Evolutionary conservation across 1,140 invertebrate species (phyloP).

Genomic region (Orius insidiosus): DNA sequence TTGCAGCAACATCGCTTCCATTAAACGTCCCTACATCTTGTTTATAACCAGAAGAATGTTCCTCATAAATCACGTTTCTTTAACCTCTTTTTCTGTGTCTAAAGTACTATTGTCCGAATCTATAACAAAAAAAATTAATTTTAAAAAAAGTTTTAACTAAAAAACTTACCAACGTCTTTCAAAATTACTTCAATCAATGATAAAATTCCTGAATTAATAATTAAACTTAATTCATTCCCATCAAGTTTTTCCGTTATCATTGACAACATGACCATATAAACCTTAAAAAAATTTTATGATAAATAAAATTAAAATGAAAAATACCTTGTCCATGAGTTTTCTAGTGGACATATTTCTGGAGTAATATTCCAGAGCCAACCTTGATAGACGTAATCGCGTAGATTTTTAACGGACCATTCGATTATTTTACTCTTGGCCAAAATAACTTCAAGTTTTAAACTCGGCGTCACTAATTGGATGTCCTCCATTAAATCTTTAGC

Average conservation of each 20-base stretch:
- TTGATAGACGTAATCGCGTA: conserved; percentile 34
- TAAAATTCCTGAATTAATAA: conserved; percentile 68
- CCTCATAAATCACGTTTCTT: conserved; percentile 19
- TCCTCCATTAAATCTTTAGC: conserved; percentile 42
- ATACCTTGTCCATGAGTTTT: conserved; percentile 25
- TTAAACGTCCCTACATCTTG: conserved; percentile 24
- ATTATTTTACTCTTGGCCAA: conserved; percentile 51
- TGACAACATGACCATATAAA: conserved; percentile 63
- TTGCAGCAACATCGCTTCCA: conserved; percentile 65
- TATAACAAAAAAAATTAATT: no score
- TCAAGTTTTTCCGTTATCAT: conserved; percentile 55
- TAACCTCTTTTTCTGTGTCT: conserved; percentile 8
- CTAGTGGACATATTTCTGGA: conserved; percentile 16
- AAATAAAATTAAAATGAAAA: neutral
- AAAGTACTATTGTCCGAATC: conserved; percentile 4
- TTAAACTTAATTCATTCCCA: conserved; percentile 61
- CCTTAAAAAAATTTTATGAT: conserved; percentile 27
- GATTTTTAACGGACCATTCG: conserved; percentile 50
- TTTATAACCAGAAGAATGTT: conserved; percentile 16
- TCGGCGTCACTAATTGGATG: conserved; percentile 56
- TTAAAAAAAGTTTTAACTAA: no score
- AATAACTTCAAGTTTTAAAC: conserved; percentile 53
- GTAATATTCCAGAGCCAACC: conserved; percentile 25
- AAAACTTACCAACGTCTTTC: conserved; percentile 44
- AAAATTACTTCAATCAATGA: conserved; percentile 67